Evolutionary conservation across 2,113 vertebrate species (phyloP).

Genomic region (Myotis yumanensis): DNA sequence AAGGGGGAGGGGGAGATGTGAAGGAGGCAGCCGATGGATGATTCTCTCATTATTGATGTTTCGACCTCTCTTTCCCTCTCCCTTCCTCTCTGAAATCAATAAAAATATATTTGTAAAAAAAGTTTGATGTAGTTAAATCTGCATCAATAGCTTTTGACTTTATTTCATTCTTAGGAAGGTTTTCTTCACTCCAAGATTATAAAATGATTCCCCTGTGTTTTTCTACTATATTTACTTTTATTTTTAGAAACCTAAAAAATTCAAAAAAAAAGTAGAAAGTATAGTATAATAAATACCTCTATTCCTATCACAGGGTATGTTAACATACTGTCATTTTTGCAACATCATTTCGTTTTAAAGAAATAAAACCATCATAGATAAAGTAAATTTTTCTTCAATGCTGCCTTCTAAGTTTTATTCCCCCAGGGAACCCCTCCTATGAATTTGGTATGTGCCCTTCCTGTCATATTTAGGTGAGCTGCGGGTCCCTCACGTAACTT

Average conservation of each 20-base stretch:
- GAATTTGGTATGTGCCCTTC: neutral
- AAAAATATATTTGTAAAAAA: neutral
- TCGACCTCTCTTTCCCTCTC: no score
- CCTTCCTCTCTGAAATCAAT: no score
- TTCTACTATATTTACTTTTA: neutral
- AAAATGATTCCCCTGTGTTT: slow-evolving; percentile 3
- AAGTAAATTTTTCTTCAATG: slow-evolving; percentile 24
- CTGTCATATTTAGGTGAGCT: neutral
- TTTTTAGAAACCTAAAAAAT: neutral
- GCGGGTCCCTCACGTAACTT: neutral
- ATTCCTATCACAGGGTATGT: neutral
- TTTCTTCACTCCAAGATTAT: neutral
- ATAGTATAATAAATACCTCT: neutral
- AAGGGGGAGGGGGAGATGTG: no score
- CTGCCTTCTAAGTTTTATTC: neutral
- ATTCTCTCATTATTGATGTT: no score
- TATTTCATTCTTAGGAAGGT: slow-evolving; percentile 6
- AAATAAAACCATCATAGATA: neutral
- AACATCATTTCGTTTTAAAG: neutral
- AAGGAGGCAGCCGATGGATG: no score
- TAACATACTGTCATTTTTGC: neutral
- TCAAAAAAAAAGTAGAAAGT: neutral
- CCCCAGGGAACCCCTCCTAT: neutral
- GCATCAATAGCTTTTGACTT: neutral
- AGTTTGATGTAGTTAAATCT: neutral